These are phyloP conservation scores for Notamacropus eugenii DNA, from an alignment of 2,797 vertebrate species.

Conservation along the genomic window DNA sequence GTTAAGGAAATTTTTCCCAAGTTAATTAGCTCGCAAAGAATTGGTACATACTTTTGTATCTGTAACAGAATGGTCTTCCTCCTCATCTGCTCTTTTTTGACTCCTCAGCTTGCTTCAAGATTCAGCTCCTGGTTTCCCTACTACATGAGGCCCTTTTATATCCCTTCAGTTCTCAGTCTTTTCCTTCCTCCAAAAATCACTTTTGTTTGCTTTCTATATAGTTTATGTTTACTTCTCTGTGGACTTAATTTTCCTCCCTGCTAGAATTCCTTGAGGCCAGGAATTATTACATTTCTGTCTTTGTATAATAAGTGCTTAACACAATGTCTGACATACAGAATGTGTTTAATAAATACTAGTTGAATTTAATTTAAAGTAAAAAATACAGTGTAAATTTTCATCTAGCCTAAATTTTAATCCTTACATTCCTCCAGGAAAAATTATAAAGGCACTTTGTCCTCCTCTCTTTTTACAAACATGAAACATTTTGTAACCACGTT, in stretches of 20 bases:
- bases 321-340: rapidly evolving
- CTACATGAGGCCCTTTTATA: neutral
- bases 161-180: neutral
- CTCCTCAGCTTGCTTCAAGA: neutral
- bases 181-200: neutral
- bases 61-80: neutral
- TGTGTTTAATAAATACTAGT: neutral
- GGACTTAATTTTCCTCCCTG: rapidly evolving
- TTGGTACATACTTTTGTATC: neutral
- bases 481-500: neutral
- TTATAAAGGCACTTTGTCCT: neutral
- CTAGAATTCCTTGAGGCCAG: rapidly evolving
- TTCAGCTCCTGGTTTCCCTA: neutral
- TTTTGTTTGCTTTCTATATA: neutral
- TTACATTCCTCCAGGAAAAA: neutral
- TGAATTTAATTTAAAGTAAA: neutral
- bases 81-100: neutral
- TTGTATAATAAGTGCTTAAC: neutral
- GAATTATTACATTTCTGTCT: rapidly evolving
- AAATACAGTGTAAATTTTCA: neutral
- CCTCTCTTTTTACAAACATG: neutral
- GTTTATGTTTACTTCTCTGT: neutral
- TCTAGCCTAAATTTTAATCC: neutral
- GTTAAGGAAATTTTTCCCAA: neutral
- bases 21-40: neutral